Evolutionary conservation across 2,888 invertebrate genomes (phyloP), one percentile per base, ranked within the genome.

Genomic region (Quadroppia sp.): DNA sequence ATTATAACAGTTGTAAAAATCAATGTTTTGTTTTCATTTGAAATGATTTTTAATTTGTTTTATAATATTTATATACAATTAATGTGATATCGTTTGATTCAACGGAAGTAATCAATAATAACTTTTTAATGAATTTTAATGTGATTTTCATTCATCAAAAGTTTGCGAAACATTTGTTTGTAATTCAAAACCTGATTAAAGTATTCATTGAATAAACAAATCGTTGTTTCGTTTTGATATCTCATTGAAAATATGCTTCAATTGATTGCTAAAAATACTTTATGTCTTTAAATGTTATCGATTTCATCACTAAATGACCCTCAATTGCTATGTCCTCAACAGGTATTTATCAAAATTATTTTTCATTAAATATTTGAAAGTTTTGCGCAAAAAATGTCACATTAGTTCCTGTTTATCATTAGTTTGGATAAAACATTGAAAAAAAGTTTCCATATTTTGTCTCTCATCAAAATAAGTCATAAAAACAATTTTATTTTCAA

Each of bases 281-380:
- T 45, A 11, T 45, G 15, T 45, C 45, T 13, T 45, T 15, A 9
- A 15, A 45, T 45, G 45, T 15, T 45, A 45, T 15, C 17, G 2
- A 3, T 53, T 53, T 53, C 20, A 13, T 7, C 53, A 53, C 7
- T 53, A 7, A 53, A 53, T 53, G 53, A 20, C 28, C n/a, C 13
- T 7, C 9, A 53, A 53, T 53, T 53, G 53, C 53, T 53, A 53
- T 53, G 53, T 53, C 53, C 53, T 53, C 53, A 20, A 20, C 53
- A 53, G 53, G 53, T 53, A 53, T n/a, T n/a, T n/a, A n/a, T n/a
- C n/a, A 53, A 15, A 20, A 9, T 9, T 53, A 9, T 50, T 17
- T 15, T 20, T 20, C 15, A 45, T 45, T 45, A 45, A n/a, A n/a
- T n/a, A n/a, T n/a, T n/a, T n/a, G n/a, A n/a, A n/a, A n/a, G n/a